Conservation (phyloP, 2,113 vertebrate genomes). For the Climacteris rufus region DNA sequence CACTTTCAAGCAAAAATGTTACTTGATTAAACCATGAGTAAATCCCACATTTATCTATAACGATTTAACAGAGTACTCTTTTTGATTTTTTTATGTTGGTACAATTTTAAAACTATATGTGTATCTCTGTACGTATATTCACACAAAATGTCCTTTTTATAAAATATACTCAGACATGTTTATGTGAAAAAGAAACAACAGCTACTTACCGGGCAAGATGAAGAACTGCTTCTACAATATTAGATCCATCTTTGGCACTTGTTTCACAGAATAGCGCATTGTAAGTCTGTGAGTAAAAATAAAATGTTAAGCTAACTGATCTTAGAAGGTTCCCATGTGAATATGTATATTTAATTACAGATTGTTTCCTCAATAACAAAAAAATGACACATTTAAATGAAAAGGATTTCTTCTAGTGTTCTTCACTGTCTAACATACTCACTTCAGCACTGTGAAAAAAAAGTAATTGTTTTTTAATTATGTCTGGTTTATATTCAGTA, state of each 20-base stretch:
- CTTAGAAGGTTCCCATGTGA: background rate
- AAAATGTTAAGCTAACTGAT: background rate
- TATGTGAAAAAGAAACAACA: background rate
- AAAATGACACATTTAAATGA: background rate
- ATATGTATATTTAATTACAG: background rate
- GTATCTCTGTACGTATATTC: background rate
- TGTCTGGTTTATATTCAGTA: background rate
- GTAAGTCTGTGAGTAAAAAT: slow-evolving; percentile 75
- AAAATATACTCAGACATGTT: background rate
- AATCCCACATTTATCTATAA: background rate
- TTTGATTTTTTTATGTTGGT: background rate
- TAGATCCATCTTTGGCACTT: slow-evolving; percentile 89
- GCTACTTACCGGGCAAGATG: slow-evolving; percentile 86
- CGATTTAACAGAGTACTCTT: background rate
- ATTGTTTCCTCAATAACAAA: background rate
- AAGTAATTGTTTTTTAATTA: background rate
- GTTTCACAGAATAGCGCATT: slow-evolving; percentile 90
- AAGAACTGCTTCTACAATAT: slow-evolving; percentile 88
- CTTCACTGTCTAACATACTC: background rate
- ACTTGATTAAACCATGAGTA: background rate
- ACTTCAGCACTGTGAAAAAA: background rate
- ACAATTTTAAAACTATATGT: background rate
- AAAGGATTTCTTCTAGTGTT: background rate
- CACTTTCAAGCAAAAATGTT: background rate
- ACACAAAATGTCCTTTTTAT: background rate